Evolutionary conservation across 2,888 invertebrate species (phyloP).

Genomic region (Drosophila mayaguana): DNA sequence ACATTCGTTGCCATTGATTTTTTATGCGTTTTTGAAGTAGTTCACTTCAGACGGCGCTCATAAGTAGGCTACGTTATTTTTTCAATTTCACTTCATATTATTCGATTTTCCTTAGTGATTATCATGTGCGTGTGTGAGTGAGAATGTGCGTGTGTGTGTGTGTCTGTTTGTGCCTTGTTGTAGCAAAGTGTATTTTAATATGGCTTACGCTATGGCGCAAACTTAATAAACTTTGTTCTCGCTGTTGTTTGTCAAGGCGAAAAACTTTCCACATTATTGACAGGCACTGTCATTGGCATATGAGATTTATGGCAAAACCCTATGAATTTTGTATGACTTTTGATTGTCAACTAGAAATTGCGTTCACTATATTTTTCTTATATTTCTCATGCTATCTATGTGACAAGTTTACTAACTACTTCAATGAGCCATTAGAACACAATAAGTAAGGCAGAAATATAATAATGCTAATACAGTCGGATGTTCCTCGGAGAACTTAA

Average conservation of each 20-base stretch:
- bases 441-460: not conserved
- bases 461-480: not conserved
- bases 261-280: constrained; percentile 61
- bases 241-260: constrained; percentile 35
- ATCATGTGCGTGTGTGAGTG: constrained; percentile 16
- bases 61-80: constrained; percentile 71
- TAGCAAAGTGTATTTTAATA: constrained; percentile 64
- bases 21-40: constrained; percentile 80
- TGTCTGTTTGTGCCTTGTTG: constrained; percentile 20
- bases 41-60: constrained; percentile 58
- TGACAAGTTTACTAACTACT: constrained; percentile 2
- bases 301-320: constrained; percentile 57
- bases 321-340: constrained; percentile 63
- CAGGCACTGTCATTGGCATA: constrained; percentile 56
- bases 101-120: constrained; percentile 44
- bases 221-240: constrained; percentile 71
- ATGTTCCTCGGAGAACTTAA: not conserved
- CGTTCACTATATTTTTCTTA: constrained; percentile 8
- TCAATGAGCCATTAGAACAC: not conserved
- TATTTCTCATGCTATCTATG: not conserved
- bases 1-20: constrained; percentile 77
- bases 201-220: constrained; percentile 55
- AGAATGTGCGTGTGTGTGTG: constrained; percentile 22
- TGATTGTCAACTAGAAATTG: constrained; percentile 57
- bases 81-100: constrained; percentile 38